These are phyloP conservation scores for Drosophila stalkeri DNA, from an alignment of 2,888 invertebrate species.

Conservation along the genomic window DNA sequence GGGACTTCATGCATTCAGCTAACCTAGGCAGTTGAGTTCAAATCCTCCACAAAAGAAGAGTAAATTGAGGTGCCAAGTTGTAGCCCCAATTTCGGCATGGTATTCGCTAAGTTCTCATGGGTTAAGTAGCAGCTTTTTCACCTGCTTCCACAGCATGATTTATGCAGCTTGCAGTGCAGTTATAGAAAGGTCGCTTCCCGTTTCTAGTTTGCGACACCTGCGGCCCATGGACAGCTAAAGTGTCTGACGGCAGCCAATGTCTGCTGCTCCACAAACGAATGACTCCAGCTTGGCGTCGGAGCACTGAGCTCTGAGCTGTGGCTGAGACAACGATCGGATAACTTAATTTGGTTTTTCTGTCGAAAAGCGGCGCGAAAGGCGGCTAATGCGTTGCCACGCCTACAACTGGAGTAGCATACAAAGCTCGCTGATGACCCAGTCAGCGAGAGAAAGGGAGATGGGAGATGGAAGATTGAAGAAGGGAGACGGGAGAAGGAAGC, in stretches of 20 bases:
- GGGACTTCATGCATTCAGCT: neutral
- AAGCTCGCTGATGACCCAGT: slow-evolving; percentile 56
- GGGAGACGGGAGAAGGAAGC: neutral
- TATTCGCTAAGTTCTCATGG: neutral
- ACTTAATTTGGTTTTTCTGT: slow-evolving; percentile 72
- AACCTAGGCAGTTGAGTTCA: neutral
- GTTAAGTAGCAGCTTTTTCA: slow-evolving; percentile 28
- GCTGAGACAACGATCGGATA: slow-evolving; percentile 24
- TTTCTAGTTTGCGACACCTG: slow-evolving; percentile 57
- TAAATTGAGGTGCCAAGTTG: neutral
- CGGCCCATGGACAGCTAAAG: slow-evolving; percentile 27
- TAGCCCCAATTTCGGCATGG: neutral
- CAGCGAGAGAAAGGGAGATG: neutral
- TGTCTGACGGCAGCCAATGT: slow-evolving; percentile 15
- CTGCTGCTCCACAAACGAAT: slow-evolving; percentile 20
- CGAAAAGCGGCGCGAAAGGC: slow-evolving; percentile 54
- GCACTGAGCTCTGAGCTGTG: neutral
- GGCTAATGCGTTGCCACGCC: slow-evolving; percentile 70
- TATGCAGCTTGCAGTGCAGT: slow-evolving; percentile 53
- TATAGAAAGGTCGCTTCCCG: slow-evolving; percentile 70
- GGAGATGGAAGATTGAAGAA: neutral
- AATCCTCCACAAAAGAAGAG: neutral
- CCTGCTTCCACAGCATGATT: slow-evolving; percentile 61
- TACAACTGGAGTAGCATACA: slow-evolving; percentile 8
- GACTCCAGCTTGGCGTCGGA: neutral